phyloP scores from a whole-genome alignment of 2,888 invertebrate genomes.

The Stenchaetothrips biformis region DNA sequence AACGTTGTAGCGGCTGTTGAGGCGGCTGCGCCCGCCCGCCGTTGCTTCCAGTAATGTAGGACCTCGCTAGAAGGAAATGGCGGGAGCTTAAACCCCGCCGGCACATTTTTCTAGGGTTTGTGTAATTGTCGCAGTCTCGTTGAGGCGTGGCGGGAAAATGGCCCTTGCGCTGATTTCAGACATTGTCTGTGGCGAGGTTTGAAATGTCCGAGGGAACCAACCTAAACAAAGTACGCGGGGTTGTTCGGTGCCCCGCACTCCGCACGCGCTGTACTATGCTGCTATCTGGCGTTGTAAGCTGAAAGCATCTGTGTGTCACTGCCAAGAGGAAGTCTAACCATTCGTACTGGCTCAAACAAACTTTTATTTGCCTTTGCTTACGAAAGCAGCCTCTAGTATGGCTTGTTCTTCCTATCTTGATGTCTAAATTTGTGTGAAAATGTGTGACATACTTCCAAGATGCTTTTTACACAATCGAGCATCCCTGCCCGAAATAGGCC shows the following conservation, averaged over 20 bases:
- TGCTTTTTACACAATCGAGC: not conserved
- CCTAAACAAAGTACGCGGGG: conserved; percentile 24
- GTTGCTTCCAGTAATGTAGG: conserved; percentile 23
- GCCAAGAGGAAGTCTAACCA: not conserved
- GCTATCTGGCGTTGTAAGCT: conserved; percentile 9
- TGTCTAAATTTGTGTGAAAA: not conserved
- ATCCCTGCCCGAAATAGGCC: not conserved
- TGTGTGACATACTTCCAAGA: conserved; percentile 2
- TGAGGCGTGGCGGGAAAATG: too few species aligned
- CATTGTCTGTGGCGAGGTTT: not conserved
- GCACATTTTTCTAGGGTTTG: conserved; percentile 41
- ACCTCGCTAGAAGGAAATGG: conserved; percentile 7
- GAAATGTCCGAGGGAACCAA: conserved; percentile 1
- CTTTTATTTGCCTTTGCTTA: too few species aligned
- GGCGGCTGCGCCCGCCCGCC: conserved; percentile 36
- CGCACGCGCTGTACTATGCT: conserved; percentile 9
- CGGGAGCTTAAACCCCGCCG: conserved; percentile 44
- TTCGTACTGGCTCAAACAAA: not conserved
- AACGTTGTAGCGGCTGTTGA: conserved; percentile 20
- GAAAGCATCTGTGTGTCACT: conserved; percentile 12
- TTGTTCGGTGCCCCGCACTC: not conserved
- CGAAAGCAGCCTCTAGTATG: too few species aligned
- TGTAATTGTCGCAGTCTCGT: not conserved
- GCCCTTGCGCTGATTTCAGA: too few species aligned
- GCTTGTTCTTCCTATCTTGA: too few species aligned